A percentile compares a stretch with the other conserved stretches of the same genome.
phyloP scores from a whole-genome alignment of 2,797 vertebrate species.

The Sebastes steindachneri region DNA sequence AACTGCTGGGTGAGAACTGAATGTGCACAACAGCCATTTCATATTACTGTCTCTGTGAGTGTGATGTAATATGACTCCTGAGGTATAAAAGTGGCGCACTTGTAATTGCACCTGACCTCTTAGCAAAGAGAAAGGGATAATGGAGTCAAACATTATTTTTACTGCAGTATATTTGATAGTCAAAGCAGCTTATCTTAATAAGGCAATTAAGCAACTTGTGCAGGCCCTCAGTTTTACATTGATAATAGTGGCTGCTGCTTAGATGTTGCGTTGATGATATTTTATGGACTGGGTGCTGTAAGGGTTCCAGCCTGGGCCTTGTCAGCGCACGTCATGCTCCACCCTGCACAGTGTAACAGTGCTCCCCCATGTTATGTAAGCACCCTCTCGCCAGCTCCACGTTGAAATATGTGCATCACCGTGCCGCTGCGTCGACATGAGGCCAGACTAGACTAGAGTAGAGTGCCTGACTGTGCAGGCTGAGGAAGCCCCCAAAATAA shows the following conservation, averaged over 20 bases:
- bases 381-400: conserved; percentile 19
- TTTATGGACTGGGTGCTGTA: conserved; percentile 33
- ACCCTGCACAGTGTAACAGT: not conserved
- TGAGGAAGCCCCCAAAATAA: conserved; percentile 68
- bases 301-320: not conserved
- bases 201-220: not conserved
- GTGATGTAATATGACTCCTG: conserved; percentile 34
- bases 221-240: not conserved
- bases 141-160: not conserved
- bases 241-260: not conserved
- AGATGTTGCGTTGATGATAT: conserved; percentile 7
- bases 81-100: conserved; percentile 3
- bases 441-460: conserved; percentile 12
- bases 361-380: conserved; percentile 67
- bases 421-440: conserved; percentile 8
- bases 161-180: not conserved
- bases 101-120: conserved; percentile 1
- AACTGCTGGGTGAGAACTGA: conserved; percentile 27
- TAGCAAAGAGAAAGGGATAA: not conserved
- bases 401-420: conserved; percentile 36
- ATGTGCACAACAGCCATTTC: conserved; percentile 34
- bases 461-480: not conserved
- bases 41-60: not conserved
- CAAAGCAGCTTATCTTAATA: conserved; percentile 20
- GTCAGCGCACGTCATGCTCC: conserved; percentile 34